Evolutionary conservation across 2,797 vertebrate genomes (phyloP).

Genomic region (Bufotes viridis): DNA sequence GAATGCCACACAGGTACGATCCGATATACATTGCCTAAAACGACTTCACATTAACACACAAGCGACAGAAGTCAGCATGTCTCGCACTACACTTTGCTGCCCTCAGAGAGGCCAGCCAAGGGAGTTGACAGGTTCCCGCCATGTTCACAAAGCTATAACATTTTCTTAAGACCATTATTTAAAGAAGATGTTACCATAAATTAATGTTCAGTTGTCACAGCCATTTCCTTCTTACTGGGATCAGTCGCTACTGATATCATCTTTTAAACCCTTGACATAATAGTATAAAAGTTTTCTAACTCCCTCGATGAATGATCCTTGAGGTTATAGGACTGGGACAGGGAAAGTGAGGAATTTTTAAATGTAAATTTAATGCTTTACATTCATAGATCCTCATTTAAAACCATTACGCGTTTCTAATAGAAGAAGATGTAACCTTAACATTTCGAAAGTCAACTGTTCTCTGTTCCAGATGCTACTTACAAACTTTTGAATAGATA

Average conservation of each 20-base stretch:
- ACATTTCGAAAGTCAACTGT: constrained; percentile 7
- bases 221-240: not conserved
- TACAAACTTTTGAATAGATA: constrained; percentile 5
- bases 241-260: not conserved
- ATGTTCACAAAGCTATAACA: not conserved
- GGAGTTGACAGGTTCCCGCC: not conserved
- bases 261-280: not conserved
- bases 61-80: too few species aligned
- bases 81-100: too few species aligned
- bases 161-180: not conserved
- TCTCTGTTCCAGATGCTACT: not conserved
- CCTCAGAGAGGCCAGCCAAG: too few species aligned
- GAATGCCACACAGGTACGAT: too few species aligned
- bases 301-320: not conserved
- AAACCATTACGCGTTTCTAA: not conserved
- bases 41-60: too few species aligned
- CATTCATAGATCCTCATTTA: not conserved
- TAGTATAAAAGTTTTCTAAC: constrained; percentile 9
- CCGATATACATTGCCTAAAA: too few species aligned
- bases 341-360: constrained; percentile 17
- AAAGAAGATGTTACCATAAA: not conserved
- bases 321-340: not conserved
- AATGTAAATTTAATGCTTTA: constrained; percentile 17
- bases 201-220: not conserved
- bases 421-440: constrained; percentile 15